phyloP scores from a whole-genome alignment of 2,888 invertebrate species.

The Spicauda simplicius region DNA sequence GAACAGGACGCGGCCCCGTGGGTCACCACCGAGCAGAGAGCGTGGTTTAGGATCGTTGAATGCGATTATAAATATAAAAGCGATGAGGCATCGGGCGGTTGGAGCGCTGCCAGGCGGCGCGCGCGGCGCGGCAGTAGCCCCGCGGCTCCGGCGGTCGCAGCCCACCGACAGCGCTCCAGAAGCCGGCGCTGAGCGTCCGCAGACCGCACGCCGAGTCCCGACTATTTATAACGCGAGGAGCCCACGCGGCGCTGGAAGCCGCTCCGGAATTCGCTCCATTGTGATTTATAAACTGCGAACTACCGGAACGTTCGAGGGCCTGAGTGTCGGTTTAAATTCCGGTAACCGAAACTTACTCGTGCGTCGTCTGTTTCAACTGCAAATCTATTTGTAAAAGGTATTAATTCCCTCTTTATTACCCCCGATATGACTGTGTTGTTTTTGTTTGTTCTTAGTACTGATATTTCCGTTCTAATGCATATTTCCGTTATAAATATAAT shows the following conservation, averaged over 20 bases:
- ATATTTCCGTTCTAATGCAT: not conserved
- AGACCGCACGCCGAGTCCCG: not conserved
- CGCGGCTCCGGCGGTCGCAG: no score
- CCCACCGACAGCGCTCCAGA: no score
- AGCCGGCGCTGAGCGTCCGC: not conserved
- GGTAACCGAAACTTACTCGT: not conserved
- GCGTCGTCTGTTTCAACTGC: not conserved
- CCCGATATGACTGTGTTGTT: not conserved
- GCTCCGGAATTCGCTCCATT: constrained; percentile 13
- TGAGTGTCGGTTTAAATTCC: not conserved
- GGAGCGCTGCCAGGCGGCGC: constrained; percentile 48
- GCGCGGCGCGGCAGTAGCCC: constrained; percentile 15
- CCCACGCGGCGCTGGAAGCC: constrained; percentile 25
- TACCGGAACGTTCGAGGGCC: not conserved
- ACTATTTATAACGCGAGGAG: constrained; percentile 26
- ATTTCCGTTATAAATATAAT: not conserved
- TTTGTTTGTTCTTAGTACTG: not conserved
- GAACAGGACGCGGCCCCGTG: constrained; percentile 22
- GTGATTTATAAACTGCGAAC: constrained; percentile 30
- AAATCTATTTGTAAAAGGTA: not conserved
- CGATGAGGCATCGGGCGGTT: constrained; percentile 30
- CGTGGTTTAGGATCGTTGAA: not conserved
- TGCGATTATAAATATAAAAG: constrained; percentile 8
- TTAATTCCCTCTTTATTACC: not conserved
- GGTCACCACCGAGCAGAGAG: constrained; percentile 8